Evolutionary conservation across 2,113 vertebrate genomes (phyloP).

Genomic region (Empidonax alnorum): DNA sequence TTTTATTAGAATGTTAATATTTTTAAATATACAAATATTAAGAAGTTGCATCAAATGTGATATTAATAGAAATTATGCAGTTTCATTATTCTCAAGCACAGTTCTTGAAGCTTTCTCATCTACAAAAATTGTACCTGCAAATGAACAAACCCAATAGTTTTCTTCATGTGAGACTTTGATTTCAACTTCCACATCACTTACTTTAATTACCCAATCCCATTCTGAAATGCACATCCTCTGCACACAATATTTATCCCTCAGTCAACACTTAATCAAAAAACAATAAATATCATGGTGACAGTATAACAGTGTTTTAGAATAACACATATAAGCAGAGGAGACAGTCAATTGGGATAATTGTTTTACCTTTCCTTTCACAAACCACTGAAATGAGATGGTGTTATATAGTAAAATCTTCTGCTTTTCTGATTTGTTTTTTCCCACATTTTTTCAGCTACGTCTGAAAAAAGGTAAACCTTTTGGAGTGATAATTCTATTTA

Average conservation of each 20-base stretch:
- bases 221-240: not conserved
- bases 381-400: not conserved
- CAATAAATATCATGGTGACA: not conserved
- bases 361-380: not conserved
- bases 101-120: not conserved
- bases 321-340: not conserved
- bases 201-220: not conserved
- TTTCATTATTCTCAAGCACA: not conserved
- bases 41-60: not conserved
- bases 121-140: not conserved
- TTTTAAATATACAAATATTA: not conserved
- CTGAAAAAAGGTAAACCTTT: not conserved
- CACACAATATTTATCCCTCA: not conserved
- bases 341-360: not conserved
- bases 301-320: not conserved
- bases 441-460: not conserved
- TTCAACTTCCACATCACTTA: not conserved
- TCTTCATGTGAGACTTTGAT: not conserved
- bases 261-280: not conserved
- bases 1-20: not conserved
- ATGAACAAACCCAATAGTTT: not conserved
- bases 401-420: not conserved
- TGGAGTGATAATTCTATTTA: not conserved
- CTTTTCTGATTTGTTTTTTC: not conserved
- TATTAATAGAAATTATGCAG: not conserved